Base-by-base conservation (phyloP, 2,113 vertebrate species). In the Corythoichthys intestinalis region DNA sequence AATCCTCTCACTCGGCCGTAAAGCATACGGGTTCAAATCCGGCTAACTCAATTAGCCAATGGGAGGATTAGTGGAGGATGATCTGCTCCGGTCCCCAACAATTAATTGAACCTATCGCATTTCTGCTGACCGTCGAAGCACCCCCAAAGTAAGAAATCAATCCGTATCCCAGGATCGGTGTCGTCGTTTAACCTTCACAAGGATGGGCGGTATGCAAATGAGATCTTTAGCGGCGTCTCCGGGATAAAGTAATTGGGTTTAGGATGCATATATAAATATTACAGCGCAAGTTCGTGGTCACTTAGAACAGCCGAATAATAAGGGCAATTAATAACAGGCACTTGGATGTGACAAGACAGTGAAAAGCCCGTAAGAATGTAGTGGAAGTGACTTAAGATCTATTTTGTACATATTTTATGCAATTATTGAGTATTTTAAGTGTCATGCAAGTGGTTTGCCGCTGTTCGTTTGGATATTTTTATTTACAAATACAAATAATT, bases 1-100 rank as follows among this genome's bases (percentile, higher is more conserved):
- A 89, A 92, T 81, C 86, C 83, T 70, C 81, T 77, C 39, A 12
- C 81, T 82, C 70, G 28, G 6, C 78, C 62, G 78, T 90, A 86
- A 92, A 90, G 58, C 69, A 72, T 76, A 78, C 74, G 69, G 81
- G 84, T 91, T 92, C 72, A 20, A 83, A 85, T 75, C 77, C 69
- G 20, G 79, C 71, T 91, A 91, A 92, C 84, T 89, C 75, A 86
- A 91, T 93, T 91, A 93, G 81, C 76, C 84, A 87, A 87, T 65
- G 64, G 70, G 39, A 73, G 60, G 78, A 41, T 74, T 79, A 80
- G 78, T 87, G 87, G 72, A 84, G 85, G 88, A 90, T 89, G 87
- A 85, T 80, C 74, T 7, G 84, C 76, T 72, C 81, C 89, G 14
- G 87, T 87, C 87, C 77, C 77, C 83, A 72, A 81, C 89, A 83